Percentiles rank a stretch among this genome's conserved stretches.
These are phyloP conservation scores for Amblyopsis rosae DNA, from an alignment of 2,113 vertebrate species.

Conservation along the genomic window DNA sequence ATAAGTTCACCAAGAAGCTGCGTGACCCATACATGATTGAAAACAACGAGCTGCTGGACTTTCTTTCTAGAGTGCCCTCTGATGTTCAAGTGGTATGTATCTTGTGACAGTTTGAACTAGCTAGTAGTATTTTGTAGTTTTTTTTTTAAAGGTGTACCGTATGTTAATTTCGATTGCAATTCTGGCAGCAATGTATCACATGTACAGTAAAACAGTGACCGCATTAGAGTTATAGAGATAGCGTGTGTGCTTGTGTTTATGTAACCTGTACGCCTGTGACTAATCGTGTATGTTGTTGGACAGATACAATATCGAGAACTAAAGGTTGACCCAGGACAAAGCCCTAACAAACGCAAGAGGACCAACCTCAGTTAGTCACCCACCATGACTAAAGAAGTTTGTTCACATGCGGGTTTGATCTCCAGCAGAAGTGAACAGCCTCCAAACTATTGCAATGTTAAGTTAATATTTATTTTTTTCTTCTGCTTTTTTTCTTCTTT, in stretches of 20 bases:
- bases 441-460: slow-evolving; percentile 52
- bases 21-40: slow-evolving; percentile 88
- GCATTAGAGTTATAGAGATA: not conserved
- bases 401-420: not conserved
- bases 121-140: not conserved
- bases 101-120: not conserved
- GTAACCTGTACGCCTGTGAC: slow-evolving; percentile 1
- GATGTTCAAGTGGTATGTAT: slow-evolving; percentile 91
- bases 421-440: not conserved
- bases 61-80: slow-evolving; percentile 93
- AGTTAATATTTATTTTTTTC: slow-evolving; percentile 44
- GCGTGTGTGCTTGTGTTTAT: not conserved
- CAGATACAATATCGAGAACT: slow-evolving; percentile 93
- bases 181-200: not conserved
- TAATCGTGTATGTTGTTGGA: slow-evolving; percentile 59
- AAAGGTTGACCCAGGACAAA: slow-evolving; percentile 84
- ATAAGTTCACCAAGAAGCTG: slow-evolving; percentile 97
- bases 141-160: too few relatives aligned
- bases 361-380: slow-evolving; percentile 76
- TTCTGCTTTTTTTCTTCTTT: slow-evolving; percentile 37
- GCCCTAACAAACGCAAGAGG: slow-evolving; percentile 86
- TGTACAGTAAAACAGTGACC: not conserved
- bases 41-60: slow-evolving; percentile 94
- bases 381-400: not conserved
- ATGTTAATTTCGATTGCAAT: too few relatives aligned